A percentile compares a stretch with the other conserved stretches of the same genome.
Conservation (phyloP, 2,888 invertebrate species). For the Beris morrisii region DNA sequence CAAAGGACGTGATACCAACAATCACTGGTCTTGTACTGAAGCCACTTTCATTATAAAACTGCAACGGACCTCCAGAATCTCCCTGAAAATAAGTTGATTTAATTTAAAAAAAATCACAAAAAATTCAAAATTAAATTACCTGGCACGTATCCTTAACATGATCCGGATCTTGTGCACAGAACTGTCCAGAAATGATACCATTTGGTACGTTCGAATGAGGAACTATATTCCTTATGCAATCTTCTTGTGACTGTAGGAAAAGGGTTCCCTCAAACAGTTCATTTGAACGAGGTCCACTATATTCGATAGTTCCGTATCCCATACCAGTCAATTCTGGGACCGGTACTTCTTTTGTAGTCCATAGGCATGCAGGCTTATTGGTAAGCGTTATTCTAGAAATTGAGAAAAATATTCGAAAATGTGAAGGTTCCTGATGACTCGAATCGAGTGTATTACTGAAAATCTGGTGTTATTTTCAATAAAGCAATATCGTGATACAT, state of each 20-base stretch:
- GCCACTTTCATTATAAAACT: conserved; percentile 25
- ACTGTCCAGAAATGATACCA: conserved; percentile 49
- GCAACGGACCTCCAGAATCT: conserved; percentile 39
- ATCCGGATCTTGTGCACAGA: conserved; percentile 50
- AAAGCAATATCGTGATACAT: conserved; percentile 60
- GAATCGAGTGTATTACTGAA: not conserved
- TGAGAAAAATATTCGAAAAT: too few relatives aligned
- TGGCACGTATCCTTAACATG: conserved; percentile 52
- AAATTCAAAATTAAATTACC: conserved; percentile 31
- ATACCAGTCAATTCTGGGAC: conserved; percentile 60
- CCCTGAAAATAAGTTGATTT: conserved; percentile 43
- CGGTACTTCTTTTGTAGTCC: conserved; percentile 52
- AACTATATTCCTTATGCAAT: conserved; percentile 43
- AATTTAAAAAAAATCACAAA: not conserved
- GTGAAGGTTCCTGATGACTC: not conserved
- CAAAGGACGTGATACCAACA: conserved; percentile 39
- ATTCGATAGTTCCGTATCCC: conserved; percentile 64
- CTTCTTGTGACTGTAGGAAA: conserved; percentile 48
- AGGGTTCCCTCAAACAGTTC: conserved; percentile 50
- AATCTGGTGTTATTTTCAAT: conserved; percentile 11
- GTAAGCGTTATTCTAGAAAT: not conserved
- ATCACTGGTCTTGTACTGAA: conserved; percentile 32
- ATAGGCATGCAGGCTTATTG: conserved; percentile 62
- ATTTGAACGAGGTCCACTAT: conserved; percentile 50
- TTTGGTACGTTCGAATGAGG: conserved; percentile 14